Evolutionary conservation across 2,113 vertebrate species (phyloP).

Genomic region (Mus pahari): DNA sequence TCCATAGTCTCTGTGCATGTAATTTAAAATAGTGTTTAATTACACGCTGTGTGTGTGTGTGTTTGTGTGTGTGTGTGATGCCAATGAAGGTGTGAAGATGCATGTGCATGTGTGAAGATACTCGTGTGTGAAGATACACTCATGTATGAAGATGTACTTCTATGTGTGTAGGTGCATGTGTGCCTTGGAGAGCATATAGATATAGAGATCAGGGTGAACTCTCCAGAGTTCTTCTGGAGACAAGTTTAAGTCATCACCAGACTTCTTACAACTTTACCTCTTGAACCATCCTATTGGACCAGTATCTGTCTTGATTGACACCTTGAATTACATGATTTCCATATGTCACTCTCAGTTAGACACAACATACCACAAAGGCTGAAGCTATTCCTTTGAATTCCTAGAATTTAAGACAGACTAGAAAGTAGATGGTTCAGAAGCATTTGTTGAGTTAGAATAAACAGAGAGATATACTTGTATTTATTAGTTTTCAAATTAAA

Average conservation of each 20-base stretch:
- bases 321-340: not conserved
- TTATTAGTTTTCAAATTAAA: constrained; percentile 13
- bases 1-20: not conserved
- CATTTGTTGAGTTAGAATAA: not conserved
- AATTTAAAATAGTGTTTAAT: not conserved
- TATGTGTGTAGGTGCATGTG: not conserved
- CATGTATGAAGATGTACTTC: not conserved
- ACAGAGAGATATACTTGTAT: not conserved
- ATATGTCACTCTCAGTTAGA: not conserved
- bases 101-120: not conserved
- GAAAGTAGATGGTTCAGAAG: constrained; percentile 13
- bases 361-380: not conserved
- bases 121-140: not conserved
- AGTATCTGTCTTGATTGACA: not conserved
- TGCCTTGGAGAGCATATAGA: not conserved
- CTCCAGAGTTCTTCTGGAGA: not conserved
- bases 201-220: not conserved
- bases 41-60: not conserved
- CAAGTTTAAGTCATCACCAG: no score
- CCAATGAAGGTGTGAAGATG: not conserved
- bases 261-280: not conserved
- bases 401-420: not conserved
- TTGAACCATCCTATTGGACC: not conserved
- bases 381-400: constrained; percentile 14
- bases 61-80: not conserved